Percentiles rank a stretch among this genome's conserved stretches.
These are phyloP conservation scores for Temnothorax longispinosus DNA, from an alignment of 1,140 invertebrate genomes.

Conservation along the genomic window DNA sequence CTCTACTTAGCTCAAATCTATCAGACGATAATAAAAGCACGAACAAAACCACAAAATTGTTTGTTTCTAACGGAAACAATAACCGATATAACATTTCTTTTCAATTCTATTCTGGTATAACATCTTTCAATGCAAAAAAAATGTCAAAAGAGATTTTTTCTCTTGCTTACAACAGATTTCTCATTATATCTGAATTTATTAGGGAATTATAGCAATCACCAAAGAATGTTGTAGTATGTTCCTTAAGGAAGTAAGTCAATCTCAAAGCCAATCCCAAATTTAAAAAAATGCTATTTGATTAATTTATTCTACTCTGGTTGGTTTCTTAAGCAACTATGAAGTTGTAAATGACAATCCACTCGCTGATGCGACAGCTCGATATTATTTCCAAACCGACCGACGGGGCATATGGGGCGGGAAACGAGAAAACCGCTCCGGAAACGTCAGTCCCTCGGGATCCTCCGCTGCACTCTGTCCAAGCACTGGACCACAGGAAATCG, in stretches of 20 bases:
- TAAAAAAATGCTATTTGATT: neutral
- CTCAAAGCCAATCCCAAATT: neutral
- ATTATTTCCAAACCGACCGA: conserved; percentile 43
- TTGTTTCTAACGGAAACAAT: conserved; percentile 29
- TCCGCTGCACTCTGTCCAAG: neutral
- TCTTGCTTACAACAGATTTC: neutral
- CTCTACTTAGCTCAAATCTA: conserved; percentile 31
- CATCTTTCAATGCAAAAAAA: neutral
- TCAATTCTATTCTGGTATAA: neutral
- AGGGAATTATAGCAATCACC: neutral
- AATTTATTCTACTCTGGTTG: neutral
- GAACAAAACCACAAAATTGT: conserved; percentile 14
- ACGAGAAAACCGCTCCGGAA: conserved; percentile 40
- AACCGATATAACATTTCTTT: conserved; percentile 13
- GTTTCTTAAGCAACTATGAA: neutral
- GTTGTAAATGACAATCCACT: conserved; percentile 17
- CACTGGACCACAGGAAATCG: conserved; percentile 14
- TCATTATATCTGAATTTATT: neutral
- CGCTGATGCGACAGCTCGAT: conserved; percentile 23
- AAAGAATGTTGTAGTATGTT: neutral
- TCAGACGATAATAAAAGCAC: conserved; percentile 28
- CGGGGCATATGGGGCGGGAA: neutral
- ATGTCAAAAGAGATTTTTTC: neutral
- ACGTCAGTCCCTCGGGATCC: conserved; percentile 14
- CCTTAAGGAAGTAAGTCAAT: conserved; percentile 1